Evolutionary conservation across 2,888 invertebrate genomes (phyloP).

Genomic region (Bugula neritina): DNA sequence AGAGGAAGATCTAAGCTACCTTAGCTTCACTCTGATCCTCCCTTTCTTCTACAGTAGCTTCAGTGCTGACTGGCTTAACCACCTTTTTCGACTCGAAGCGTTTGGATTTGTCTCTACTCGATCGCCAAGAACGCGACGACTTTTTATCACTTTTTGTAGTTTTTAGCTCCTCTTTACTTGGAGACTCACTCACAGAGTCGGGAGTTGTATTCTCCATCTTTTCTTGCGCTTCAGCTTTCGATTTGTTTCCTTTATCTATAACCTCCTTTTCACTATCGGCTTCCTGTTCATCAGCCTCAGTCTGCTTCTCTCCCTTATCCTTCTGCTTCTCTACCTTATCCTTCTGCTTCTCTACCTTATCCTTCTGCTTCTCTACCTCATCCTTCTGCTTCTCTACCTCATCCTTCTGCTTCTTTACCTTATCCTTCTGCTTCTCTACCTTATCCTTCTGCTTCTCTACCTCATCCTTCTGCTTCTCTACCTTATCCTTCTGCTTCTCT

Average conservation of each 20-base stretch:
- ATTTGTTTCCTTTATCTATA: background rate
- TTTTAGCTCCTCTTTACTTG: no score
- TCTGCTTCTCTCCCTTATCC: background rate
- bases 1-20: no score
- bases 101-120: conserved; percentile 27
- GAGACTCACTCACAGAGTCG: background rate
- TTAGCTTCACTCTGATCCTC: no score
- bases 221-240: conserved; percentile 7
- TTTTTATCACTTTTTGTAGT: conserved; percentile 26
- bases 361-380: background rate
- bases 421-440: conserved; percentile 29
- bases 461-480: conserved; percentile 25
- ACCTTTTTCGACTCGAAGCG: background rate
- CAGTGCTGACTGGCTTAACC: no score
- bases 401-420: conserved; percentile 28
- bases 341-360: background rate
- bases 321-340: background rate
- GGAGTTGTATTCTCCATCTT: background rate
- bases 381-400: background rate
- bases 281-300: background rate
- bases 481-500: conserved; percentile 30
- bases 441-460: conserved; percentile 28
- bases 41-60: no score
- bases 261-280: background rate
- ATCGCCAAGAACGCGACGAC: conserved; percentile 15